A percentile compares a stretch with the other conserved stretches of the same genome.
phyloP scores from a whole-genome alignment of 1,140 invertebrate genomes.

The Neelides sp. region DNA sequence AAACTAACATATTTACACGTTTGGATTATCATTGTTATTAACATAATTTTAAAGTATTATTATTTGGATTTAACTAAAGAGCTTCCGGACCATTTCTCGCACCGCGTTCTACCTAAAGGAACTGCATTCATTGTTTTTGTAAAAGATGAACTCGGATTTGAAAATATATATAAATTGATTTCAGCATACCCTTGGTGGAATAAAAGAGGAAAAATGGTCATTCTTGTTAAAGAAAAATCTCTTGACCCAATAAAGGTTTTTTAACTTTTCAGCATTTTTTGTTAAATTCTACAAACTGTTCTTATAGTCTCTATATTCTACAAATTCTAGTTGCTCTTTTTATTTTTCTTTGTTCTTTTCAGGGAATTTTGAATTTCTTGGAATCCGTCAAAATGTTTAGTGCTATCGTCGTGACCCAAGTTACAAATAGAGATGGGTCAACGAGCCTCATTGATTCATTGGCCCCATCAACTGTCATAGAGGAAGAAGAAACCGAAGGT shows the following conservation, averaged over 20 bases:
- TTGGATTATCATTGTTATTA: neutral
- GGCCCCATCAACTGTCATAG: neutral
- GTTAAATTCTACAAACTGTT: slow-evolving; percentile 1
- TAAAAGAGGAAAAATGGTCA: slow-evolving; percentile 16
- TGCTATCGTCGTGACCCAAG: slow-evolving; percentile 25
- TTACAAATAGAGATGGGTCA: neutral
- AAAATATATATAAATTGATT: slow-evolving; percentile 19
- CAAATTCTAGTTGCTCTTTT: neutral
- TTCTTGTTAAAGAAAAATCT: slow-evolving; percentile 25
- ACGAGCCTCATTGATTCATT: neutral
- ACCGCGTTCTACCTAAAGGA: slow-evolving; percentile 25
- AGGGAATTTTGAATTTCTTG: slow-evolving; percentile 22
- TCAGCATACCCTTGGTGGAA: slow-evolving; percentile 26
- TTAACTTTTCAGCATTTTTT: neutral
- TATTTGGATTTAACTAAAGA: slow-evolving; percentile 10
- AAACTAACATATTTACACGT: neutral
- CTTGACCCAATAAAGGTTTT: slow-evolving; percentile 23
- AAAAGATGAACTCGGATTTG: slow-evolving; percentile 25
- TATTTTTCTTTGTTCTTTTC: neutral
- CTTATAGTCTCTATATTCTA: neutral
- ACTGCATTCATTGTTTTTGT: slow-evolving; percentile 25
- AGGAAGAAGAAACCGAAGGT: neutral
- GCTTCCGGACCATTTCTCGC: slow-evolving; percentile 20
- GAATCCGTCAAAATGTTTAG: slow-evolving; percentile 23
- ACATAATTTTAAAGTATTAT: neutral